Conservation (phyloP, 2,113 vertebrate genomes). For the Cyanistes caeruleus region DNA sequence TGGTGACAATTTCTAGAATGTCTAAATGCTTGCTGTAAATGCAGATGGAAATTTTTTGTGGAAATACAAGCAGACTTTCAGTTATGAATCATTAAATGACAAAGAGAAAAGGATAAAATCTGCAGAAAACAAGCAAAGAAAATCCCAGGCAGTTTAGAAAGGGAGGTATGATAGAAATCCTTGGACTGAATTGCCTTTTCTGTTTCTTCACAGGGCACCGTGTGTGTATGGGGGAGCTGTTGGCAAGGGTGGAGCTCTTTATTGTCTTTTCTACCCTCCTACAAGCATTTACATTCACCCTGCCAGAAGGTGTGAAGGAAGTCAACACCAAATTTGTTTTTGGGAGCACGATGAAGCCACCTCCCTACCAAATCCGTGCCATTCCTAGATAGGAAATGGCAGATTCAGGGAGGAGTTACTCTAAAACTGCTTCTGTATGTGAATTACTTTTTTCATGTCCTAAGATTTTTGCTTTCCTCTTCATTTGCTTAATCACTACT, state of each 20-base stretch:
- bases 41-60: background rate
- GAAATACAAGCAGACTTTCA: background rate
- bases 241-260: slow-evolving; percentile 67
- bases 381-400: background rate
- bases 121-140: background rate
- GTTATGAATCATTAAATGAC: background rate
- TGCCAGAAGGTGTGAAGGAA: slow-evolving; percentile 36
- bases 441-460: background rate
- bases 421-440: background rate
- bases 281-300: slow-evolving; percentile 32
- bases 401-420: background rate
- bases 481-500: background rate
- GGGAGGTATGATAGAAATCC: background rate
- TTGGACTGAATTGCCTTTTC: background rate
- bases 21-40: background rate
- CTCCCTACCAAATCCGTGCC: slow-evolving; percentile 55
- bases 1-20: background rate
- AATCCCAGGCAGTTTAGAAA: background rate
- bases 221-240: slow-evolving; percentile 50
- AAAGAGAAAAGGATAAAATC: background rate
- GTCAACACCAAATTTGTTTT: slow-evolving; percentile 11
- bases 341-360: slow-evolving; percentile 43
- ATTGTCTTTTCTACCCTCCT: slow-evolving; percentile 55
- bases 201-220: slow-evolving; percentile 26
- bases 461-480: background rate